Percentiles rank a stretch among this genome's conserved stretches.
These are phyloP conservation scores for Meloidogyne floridensis DNA, from an alignment of 1,140 invertebrate species.

Conservation along the genomic window DNA sequence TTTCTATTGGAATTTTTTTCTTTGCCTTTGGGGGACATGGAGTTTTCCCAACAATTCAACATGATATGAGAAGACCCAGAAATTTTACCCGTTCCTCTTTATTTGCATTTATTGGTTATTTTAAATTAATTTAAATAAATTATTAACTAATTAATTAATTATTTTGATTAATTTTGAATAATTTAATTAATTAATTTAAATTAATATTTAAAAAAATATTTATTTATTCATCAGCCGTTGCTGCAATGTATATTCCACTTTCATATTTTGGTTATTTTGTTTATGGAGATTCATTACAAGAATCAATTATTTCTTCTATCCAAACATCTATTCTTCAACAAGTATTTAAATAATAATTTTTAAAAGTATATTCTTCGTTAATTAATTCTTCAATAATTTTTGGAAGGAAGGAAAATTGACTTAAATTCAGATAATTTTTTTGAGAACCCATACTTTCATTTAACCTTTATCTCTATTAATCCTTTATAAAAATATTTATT, in stretches of 20 bases:
- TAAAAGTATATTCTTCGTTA: too few relatives aligned
- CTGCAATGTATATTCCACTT: slow-evolving; percentile 44
- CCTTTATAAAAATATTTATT: neutral
- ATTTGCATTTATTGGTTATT: slow-evolving; percentile 45
- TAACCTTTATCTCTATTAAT: too few relatives aligned
- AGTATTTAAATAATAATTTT: neutral
- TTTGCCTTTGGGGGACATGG: slow-evolving; percentile 53
- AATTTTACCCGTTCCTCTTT: slow-evolving; percentile 49
- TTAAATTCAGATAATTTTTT: too few relatives aligned
- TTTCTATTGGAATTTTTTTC: slow-evolving; percentile 53
- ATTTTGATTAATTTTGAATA: neutral
- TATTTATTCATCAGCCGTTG: slow-evolving; percentile 33
- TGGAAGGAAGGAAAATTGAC: too few relatives aligned
- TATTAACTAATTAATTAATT: slow-evolving; percentile 24
- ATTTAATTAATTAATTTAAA: neutral
- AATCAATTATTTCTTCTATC: slow-evolving; percentile 49
- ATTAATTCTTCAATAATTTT: too few relatives aligned
- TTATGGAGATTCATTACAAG: slow-evolving; percentile 46
- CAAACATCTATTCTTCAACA: slow-evolving; percentile 42
- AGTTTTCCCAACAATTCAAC: slow-evolving; percentile 52
- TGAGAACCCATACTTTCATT: too few relatives aligned
- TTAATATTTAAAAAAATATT: neutral
- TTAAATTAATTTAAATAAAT: slow-evolving; percentile 1
- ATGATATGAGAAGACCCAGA: slow-evolving; percentile 48
- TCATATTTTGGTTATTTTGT: slow-evolving; percentile 43